These are phyloP conservation scores for Amphilophus citrinellus DNA, from an alignment of 2,113 vertebrate genomes.

Conservation along the genomic window DNA sequence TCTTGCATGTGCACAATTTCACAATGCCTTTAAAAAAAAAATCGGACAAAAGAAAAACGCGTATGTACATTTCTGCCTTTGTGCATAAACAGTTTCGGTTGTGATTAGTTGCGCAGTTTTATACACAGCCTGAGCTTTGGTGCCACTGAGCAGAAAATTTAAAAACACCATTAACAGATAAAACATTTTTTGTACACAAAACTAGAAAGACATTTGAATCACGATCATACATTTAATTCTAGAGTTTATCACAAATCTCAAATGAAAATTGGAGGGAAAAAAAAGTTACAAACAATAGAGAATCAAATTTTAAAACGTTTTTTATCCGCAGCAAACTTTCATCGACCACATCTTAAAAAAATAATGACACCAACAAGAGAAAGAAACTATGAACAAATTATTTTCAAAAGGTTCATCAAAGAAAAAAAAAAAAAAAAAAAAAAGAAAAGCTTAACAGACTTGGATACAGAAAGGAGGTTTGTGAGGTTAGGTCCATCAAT, in stretches of 20 bases:
- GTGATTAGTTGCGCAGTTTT: not conserved
- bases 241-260: constrained; percentile 30
- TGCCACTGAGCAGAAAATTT: not conserved
- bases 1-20: no score
- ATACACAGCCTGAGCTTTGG: rapidly evolving
- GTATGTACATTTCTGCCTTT: not conserved
- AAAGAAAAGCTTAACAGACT: constrained; percentile 4
- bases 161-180: constrained; percentile 6
- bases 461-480: constrained; percentile 6
- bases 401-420: not conserved
- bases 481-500: constrained; percentile 39
- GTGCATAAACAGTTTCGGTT: no score
- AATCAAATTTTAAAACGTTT: constrained; percentile 54
- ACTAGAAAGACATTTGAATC: not conserved
- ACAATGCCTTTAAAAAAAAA: not conserved
- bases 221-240: constrained; percentile 12
- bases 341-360: not conserved
- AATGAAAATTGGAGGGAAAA: constrained; percentile 22
- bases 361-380: not conserved
- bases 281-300: not conserved
- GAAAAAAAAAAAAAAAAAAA: not conserved
- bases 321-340: constrained; percentile 6
- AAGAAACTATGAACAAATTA: constrained; percentile 7
- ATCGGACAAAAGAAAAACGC: not conserved
- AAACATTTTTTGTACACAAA: constrained; percentile 16